Conservation (phyloP, 2,888 invertebrate species). For the Leptopterna dolabrata region DNA sequence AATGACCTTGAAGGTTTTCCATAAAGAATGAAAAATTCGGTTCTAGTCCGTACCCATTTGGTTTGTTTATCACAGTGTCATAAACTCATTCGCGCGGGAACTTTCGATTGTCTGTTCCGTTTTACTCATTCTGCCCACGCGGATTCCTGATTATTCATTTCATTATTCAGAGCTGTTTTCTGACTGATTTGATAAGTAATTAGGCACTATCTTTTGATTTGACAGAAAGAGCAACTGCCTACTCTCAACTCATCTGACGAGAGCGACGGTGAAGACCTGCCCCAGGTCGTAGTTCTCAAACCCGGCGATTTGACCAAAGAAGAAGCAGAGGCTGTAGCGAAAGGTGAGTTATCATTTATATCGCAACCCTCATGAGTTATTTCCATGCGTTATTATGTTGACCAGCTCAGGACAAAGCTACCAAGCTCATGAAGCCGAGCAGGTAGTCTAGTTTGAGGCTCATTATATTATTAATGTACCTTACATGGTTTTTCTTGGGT, state of each 20-base stretch:
- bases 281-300: conserved; percentile 83
- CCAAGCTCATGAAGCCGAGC: too few relatives aligned
- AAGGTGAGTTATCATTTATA: conserved; percentile 45
- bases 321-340: conserved; percentile 72
- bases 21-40: not conserved
- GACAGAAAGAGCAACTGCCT: conserved; percentile 62
- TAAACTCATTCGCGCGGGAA: not conserved
- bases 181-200: not conserved
- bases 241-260: conserved; percentile 71
- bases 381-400: not conserved
- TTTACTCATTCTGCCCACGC: too few relatives aligned
- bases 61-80: not conserved
- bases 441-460: too few relatives aligned
- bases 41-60: not conserved
- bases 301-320: conserved; percentile 84
- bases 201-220: not conserved
- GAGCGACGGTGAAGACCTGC: conserved; percentile 81
- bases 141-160: too few relatives aligned
- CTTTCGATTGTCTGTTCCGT: not conserved
- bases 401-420: not conserved
- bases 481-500: too few relatives aligned
- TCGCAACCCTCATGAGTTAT: not conserved
- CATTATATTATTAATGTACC: too few relatives aligned
- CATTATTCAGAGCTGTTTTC: not conserved
- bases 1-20: conserved; percentile 53